A percentile compares a stretch with the other conserved stretches of the same genome.
These are phyloP conservation scores for Cardiocondyla obscurior DNA, from an alignment of 1,140 invertebrate species.

Conservation along the genomic window DNA sequence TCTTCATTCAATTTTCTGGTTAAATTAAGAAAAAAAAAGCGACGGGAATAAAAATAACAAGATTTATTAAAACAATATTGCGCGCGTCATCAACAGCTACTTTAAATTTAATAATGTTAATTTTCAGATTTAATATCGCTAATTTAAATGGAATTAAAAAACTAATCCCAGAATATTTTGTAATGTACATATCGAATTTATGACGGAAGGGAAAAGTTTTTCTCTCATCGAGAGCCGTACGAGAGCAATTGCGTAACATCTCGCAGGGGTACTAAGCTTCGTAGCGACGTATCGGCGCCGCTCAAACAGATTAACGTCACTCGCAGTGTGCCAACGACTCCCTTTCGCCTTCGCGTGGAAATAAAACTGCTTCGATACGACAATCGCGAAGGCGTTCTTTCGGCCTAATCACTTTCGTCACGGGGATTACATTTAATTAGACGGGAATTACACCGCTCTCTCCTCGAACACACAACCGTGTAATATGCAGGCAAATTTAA, in stretches of 20 bases:
- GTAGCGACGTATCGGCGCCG: constrained; percentile 13
- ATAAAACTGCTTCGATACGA: constrained; percentile 8
- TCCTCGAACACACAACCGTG: not conserved
- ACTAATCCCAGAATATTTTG: not conserved
- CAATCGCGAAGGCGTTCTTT: constrained; percentile 7
- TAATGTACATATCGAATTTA: not conserved
- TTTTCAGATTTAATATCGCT: too few relatives aligned
- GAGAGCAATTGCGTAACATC: constrained; percentile 20
- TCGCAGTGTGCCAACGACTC: constrained; percentile 22
- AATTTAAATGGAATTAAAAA: not conserved
- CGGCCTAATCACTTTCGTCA: constrained; percentile 36
- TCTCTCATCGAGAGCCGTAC: not conserved
- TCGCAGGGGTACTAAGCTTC: not conserved
- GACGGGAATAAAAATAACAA: too few relatives aligned
- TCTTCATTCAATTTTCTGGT: constrained; percentile 51
- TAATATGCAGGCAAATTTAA: not conserved
- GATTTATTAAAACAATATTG: not conserved
- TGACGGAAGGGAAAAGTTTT: not conserved
- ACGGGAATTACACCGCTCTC: not conserved
- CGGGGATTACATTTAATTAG: constrained; percentile 36
- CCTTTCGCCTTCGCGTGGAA: constrained; percentile 9
- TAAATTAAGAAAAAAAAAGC: too few relatives aligned
- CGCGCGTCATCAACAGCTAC: not conserved
- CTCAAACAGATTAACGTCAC: constrained; percentile 42
- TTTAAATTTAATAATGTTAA: not conserved